These are phyloP conservation scores for Uromys caudimaculatus DNA, from an alignment of 2,797 vertebrate species.

Conservation along the genomic window DNA sequence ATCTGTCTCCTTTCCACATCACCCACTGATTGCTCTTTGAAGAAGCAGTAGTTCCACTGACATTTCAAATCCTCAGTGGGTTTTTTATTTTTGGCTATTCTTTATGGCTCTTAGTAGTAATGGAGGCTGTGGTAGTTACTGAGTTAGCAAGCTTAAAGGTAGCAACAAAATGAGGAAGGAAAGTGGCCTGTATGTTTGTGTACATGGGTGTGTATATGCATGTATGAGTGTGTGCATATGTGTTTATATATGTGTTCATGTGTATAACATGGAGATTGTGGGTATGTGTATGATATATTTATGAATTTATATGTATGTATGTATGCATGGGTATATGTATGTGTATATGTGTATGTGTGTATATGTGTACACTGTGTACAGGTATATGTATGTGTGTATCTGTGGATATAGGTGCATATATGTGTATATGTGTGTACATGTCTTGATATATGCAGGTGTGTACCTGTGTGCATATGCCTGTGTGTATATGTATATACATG, in stretches of 20 bases:
- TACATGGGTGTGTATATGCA: neutral
- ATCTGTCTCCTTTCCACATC: slow-evolving; percentile 53
- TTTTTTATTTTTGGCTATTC: neutral
- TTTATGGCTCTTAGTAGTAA: neutral
- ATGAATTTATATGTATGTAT: neutral
- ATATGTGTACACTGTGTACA: neutral
- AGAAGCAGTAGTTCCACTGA: neutral
- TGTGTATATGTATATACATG: neutral
- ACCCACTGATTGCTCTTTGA: slow-evolving; percentile 16
- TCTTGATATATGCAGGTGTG: neutral
- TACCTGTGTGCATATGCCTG: neutral
- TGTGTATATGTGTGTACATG: neutral
- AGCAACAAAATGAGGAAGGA: neutral
- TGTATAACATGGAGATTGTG: neutral
- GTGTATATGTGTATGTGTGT: neutral
- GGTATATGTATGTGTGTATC: neutral
- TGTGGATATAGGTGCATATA: neutral
- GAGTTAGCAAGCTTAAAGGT: neutral
- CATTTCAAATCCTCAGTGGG: slow-evolving; percentile 16
- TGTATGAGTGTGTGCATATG: neutral
- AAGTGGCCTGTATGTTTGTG: neutral
- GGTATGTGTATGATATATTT: neutral
- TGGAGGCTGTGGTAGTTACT: neutral
- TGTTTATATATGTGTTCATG: neutral
- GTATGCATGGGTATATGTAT: neutral